Conservation (phyloP, 1,140 invertebrate species). For the Magallana gigas region DNA sequence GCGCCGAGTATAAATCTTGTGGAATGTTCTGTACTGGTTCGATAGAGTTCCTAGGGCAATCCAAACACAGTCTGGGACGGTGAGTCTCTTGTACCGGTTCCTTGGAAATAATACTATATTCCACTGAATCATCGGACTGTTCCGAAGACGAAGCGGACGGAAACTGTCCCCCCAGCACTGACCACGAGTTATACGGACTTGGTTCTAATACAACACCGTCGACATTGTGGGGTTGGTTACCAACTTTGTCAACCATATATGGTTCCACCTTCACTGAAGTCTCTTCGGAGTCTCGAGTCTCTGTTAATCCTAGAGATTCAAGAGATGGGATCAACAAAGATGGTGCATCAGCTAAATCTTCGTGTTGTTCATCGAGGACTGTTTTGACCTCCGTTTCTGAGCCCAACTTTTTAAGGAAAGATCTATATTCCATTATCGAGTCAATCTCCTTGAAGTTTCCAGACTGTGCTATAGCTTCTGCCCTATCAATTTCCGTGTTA, state of each 20-base stretch:
- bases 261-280: not conserved
- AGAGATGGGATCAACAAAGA: not conserved
- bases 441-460: constrained; percentile 52
- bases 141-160: not conserved
- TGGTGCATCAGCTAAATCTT: not conserved
- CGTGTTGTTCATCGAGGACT: not conserved
- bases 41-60: too few species aligned
- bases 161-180: not conserved
- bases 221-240: not conserved
- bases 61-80: too few species aligned
- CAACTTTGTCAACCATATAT: too few species aligned
- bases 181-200: not conserved
- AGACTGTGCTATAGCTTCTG: constrained; percentile 1
- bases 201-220: not conserved
- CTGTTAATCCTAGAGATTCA: not conserved
- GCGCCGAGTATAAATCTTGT: not conserved
- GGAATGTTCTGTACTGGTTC: not conserved
- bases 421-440: constrained; percentile 37
- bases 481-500: not conserved
- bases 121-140: not conserved
- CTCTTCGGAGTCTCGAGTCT: not conserved
- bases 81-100: not conserved
- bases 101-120: not conserved
- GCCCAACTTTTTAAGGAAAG: not conserved
- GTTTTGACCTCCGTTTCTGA: constrained; percentile 13